Evolutionary conservation across 53 echinoderm and acorn worm genomes (phyloP).

Genomic region (Glandiceps talaboti): DNA sequence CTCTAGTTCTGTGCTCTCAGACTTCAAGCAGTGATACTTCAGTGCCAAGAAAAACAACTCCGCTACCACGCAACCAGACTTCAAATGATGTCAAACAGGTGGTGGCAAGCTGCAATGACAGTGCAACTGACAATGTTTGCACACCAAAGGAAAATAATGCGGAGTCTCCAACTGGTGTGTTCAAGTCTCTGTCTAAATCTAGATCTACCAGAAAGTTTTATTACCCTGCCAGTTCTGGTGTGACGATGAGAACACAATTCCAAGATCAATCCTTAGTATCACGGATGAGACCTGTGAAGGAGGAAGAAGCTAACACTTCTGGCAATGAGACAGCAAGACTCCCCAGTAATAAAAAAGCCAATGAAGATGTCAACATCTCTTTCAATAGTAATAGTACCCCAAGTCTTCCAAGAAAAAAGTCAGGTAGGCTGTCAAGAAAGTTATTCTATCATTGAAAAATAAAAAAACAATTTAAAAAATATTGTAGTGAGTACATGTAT

Average conservation of each 20-base stretch:
- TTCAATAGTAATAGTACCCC: constrained; percentile 18
- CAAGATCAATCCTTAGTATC: constrained; percentile 22
- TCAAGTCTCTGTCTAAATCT: constrained; percentile 24
- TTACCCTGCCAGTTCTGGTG: constrained; percentile 16
- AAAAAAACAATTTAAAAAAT: too few species aligned
- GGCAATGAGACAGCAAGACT: background rate
- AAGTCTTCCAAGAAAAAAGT: background rate
- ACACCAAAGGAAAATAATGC: background rate
- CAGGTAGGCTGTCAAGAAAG: too few species aligned
- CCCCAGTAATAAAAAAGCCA: background rate
- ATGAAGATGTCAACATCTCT: background rate
- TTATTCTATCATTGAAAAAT: too few species aligned
- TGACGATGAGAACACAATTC: background rate
- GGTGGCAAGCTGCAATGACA: background rate
- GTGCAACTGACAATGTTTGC: background rate
- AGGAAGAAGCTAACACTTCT: constrained; percentile 16
- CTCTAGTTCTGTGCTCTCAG: background rate
- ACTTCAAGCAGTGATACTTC: too few species aligned
- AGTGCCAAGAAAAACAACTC: too few species aligned
- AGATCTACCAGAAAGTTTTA: constrained; percentile 27
- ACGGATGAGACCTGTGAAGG: constrained; percentile 28
- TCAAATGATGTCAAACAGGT: background rate
- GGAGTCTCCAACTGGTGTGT: constrained; percentile 13
- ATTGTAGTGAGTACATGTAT: too few species aligned
- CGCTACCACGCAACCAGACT: too few species aligned